Percentiles rank a stretch among this genome's conserved stretches.
phyloP scores from a whole-genome alignment of 1,140 invertebrate species.

The Cydia splendana region DNA sequence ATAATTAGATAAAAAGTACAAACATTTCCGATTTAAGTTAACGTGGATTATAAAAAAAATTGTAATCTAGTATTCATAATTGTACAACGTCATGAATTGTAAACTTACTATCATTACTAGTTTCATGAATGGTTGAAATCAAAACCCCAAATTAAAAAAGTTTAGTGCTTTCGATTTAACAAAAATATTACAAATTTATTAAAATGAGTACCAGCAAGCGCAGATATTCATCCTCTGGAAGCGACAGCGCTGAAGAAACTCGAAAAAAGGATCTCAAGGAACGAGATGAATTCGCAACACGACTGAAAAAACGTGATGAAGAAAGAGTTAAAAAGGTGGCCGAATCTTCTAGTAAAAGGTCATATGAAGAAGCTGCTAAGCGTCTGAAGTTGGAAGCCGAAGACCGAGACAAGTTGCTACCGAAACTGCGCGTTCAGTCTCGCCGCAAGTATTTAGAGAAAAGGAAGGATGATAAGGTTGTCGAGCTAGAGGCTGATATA shows the following conservation, averaged over 20 bases:
- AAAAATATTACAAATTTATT: not conserved
- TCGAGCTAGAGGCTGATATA: constrained; percentile 97
- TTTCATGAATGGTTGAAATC: not conserved
- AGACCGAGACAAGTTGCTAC: constrained; percentile 92
- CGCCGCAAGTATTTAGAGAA: constrained; percentile 97
- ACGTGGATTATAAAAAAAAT: not conserved
- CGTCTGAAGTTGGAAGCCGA: constrained; percentile 92
- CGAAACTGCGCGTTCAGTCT: constrained; percentile 93
- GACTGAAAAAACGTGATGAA: constrained; percentile 95
- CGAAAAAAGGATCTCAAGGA: constrained; percentile 92
- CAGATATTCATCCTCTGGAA: constrained; percentile 78
- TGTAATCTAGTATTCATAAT: too few relatives aligned
- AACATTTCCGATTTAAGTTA: too few relatives aligned
- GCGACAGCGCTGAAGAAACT: constrained; percentile 84
- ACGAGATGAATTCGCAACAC: constrained; percentile 95
- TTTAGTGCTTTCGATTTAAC: not conserved
- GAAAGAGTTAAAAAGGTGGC: constrained; percentile 91
- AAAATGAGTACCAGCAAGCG: constrained; percentile 70
- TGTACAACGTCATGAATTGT: too few relatives aligned
- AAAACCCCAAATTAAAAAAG: not conserved
- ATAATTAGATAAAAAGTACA: not conserved
- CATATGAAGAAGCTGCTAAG: constrained; percentile 95
- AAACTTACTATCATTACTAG: too few relatives aligned
- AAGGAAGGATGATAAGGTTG: constrained; percentile 96
- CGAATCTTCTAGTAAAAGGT: constrained; percentile 86